These are phyloP conservation scores for Triops longicaudatus DNA, from an alignment of 1,140 invertebrate species.

Conservation along the genomic window DNA sequence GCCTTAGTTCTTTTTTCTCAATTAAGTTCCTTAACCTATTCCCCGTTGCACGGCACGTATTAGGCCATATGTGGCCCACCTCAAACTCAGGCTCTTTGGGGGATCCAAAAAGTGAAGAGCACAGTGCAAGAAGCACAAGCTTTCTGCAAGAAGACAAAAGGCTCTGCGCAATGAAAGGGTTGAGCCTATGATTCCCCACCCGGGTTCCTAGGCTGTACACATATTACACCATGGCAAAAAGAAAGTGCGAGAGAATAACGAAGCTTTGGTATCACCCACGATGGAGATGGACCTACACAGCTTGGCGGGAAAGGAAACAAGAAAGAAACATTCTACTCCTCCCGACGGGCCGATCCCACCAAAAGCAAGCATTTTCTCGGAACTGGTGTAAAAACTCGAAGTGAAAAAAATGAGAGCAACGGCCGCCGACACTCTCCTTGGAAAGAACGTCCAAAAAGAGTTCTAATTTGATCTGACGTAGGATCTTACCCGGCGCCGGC, in stretches of 20 bases:
- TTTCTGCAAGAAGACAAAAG: neutral
- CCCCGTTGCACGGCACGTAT: slow-evolving; percentile 10
- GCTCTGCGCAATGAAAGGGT: neutral
- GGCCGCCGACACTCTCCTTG: neutral
- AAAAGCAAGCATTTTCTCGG: neutral
- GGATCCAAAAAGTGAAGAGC: neutral
- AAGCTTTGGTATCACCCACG: neutral
- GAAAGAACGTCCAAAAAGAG: neutral
- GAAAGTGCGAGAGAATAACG: slow-evolving; percentile 7
- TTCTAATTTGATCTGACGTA: too few relatives aligned
- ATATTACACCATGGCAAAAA: neutral
- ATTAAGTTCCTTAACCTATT: slow-evolving; percentile 7
- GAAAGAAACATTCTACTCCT: slow-evolving; percentile 1
- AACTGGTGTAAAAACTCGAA: neutral
- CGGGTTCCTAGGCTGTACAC: neutral
- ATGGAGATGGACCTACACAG: neutral
- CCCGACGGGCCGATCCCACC: slow-evolving; percentile 4
- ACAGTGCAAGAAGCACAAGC: neutral
- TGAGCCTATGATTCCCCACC: neutral
- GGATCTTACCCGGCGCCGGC: too few relatives aligned
- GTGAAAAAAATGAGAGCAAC: neutral
- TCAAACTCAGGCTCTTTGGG: neutral
- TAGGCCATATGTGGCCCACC: slow-evolving; percentile 1
- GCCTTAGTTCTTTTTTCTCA: neutral
- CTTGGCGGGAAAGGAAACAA: neutral